Evolutionary conservation across 2,797 vertebrate species (phyloP).

Genomic region (Liasis olivaceus): DNA sequence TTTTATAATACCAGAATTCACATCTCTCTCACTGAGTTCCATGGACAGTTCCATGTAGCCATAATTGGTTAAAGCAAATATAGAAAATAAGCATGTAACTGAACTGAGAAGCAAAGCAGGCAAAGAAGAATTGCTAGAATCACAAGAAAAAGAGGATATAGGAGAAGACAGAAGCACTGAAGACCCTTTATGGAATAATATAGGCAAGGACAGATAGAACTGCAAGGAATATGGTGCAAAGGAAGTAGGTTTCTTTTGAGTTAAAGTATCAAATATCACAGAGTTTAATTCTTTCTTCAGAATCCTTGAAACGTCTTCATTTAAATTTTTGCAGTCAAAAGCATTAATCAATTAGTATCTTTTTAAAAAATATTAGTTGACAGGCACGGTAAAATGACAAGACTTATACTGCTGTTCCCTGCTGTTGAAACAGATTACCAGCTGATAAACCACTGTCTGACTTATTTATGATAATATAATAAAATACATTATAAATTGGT

Average conservation of each 20-base stretch:
- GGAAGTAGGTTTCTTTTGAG: neutral
- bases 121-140: neutral
- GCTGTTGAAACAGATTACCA: constrained; percentile 1
- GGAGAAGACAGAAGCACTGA: neutral
- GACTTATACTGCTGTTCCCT: neutral
- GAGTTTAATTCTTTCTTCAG: neutral
- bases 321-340: constrained; percentile 1
- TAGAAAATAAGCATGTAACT: neutral
- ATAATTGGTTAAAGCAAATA: neutral
- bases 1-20: neutral
- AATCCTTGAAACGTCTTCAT: neutral
- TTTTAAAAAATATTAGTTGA: neutral
- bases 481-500: constrained; percentile 11
- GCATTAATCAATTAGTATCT: neutral
- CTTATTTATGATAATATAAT: neutral
- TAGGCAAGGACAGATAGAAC: neutral
- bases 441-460: neutral
- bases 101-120: neutral
- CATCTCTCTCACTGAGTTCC: neutral
- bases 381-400: neutral
- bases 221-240: neutral
- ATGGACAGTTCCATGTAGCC: neutral
- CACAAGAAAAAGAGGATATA: neutral
- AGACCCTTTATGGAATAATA: neutral
- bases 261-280: neutral